Evolutionary conservation across 2,888 invertebrate species (phyloP), one percentile per base, ranked within the genome.

Genomic region (Nomada flava): DNA sequence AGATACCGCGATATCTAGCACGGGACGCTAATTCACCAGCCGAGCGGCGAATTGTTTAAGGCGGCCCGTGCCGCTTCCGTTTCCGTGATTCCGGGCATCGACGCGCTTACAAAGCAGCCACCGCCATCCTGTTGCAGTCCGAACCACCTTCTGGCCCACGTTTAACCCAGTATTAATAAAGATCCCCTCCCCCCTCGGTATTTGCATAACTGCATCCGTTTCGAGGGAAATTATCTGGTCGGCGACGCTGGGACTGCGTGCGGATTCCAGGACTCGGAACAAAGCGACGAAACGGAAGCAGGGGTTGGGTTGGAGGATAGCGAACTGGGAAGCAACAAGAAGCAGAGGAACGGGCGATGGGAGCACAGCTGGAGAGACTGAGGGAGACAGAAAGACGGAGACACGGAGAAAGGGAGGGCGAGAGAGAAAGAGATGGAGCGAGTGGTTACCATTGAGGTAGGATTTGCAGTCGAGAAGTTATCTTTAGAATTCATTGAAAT

Each of bases 401-500:
- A 29, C 29, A 29, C 29, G 29, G 29, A 7, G 70, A 57, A 68
- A 57, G 42, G 57, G 50, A 1, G 36, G 23, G 15, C 0, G 7
- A 7, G 70, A 57, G 57, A 57, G 42, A 52, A 42, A 1, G 60
- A 5, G 47, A 29, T 26, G 26, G n/a, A 44, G 5, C 2, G 26
- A 42, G 15, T 47, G 67, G 74, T 74, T 52, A 60, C 63, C 65
- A 73, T 60, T 57, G 83, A 75, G 73, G 77, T 64, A 59, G 81
- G 84, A 83, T 86, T 85, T 85, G 80, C 76, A 85, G 88, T 77
- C 84, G 80, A 86, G 83, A 88, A 91, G 88, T 90, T 90, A 88
- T 90, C 90, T 90, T 90, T 90, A 89, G 91, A 91, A 92, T 91
- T 91, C 89, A 92, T 91, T 90, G 91, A 91, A 91, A 90, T 88